Evolutionary conservation across 1,140 invertebrate genomes (phyloP).

Genomic region (Pseudomyrmex concolor): DNA sequence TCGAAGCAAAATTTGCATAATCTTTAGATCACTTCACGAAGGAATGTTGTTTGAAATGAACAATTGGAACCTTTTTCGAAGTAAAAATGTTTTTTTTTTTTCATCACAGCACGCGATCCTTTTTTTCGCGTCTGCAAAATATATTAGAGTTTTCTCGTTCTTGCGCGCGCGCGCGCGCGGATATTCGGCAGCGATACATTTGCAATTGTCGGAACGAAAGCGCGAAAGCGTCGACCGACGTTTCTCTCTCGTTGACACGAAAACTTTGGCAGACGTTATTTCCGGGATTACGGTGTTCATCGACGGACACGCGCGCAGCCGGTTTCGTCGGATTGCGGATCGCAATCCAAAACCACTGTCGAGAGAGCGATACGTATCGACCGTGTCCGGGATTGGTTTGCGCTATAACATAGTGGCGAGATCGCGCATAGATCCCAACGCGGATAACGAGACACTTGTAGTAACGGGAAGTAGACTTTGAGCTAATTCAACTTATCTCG

Average conservation of each 20-base stretch:
- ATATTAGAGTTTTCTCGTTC: background rate
- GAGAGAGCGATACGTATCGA: constrained; percentile 33
- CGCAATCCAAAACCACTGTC: constrained; percentile 6
- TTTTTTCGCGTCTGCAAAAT: background rate
- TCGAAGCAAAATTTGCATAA: constrained; percentile 4
- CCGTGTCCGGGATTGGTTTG: constrained; percentile 17
- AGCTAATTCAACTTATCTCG: background rate
- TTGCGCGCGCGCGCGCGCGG: background rate
- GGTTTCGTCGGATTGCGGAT: constrained; percentile 26
- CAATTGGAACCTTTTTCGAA: too few relatives aligned
- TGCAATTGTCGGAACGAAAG: constrained; percentile 8
- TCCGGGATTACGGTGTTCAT: constrained; percentile 43
- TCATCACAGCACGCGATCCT: background rate
- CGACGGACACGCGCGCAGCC: constrained; percentile 5
- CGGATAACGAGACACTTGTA: background rate
- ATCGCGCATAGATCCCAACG: background rate
- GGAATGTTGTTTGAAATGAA: background rate
- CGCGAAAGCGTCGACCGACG: constrained; percentile 2
- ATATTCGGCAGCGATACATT: background rate
- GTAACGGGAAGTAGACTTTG: background rate
- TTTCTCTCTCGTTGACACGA: constrained; percentile 17
- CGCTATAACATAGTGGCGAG: background rate
- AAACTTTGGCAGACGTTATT: constrained; percentile 39
- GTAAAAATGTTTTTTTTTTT: background rate
- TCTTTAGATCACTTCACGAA: too few relatives aligned